Evolutionary conservation across 2,113 vertebrate species (phyloP).

Genomic region (Ciconia stormi): DNA sequence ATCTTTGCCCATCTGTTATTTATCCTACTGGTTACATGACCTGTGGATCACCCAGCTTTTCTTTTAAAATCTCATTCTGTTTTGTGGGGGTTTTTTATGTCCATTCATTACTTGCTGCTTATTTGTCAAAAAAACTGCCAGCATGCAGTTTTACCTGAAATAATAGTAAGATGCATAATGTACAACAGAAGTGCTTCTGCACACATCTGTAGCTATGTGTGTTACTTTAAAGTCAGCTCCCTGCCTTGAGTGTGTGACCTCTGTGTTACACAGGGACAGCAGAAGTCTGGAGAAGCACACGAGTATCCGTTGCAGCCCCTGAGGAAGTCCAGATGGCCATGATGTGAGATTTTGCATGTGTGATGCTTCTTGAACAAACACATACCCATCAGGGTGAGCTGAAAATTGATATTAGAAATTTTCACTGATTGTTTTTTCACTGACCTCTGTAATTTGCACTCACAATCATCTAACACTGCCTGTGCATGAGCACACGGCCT

Average conservation of each 20-base stretch:
- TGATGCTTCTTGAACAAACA: neutral
- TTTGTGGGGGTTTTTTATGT: neutral
- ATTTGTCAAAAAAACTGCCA: neutral
- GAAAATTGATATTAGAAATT: neutral
- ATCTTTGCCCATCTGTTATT: conserved; percentile 64
- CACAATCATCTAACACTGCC: neutral
- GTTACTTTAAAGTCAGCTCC: neutral
- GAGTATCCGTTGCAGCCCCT: neutral
- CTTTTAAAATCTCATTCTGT: conserved; percentile 10
- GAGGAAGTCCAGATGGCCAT: neutral
- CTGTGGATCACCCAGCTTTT: conserved; percentile 31
- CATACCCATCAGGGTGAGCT: neutral
- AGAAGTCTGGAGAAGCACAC: neutral
- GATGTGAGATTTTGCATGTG: neutral
- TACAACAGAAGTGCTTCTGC: neutral
- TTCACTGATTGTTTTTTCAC: neutral
- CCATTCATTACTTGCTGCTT: neutral
- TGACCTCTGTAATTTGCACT: neutral
- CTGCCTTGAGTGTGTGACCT: neutral
- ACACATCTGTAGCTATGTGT: neutral
- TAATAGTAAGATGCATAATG: neutral
- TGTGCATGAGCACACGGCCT: neutral
- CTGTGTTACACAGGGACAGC: neutral
- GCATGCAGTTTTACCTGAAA: neutral
- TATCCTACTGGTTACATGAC: conserved; percentile 31